Base-by-base conservation (phyloP, 1,140 invertebrate species). In the Fopius arisanus region DNA sequence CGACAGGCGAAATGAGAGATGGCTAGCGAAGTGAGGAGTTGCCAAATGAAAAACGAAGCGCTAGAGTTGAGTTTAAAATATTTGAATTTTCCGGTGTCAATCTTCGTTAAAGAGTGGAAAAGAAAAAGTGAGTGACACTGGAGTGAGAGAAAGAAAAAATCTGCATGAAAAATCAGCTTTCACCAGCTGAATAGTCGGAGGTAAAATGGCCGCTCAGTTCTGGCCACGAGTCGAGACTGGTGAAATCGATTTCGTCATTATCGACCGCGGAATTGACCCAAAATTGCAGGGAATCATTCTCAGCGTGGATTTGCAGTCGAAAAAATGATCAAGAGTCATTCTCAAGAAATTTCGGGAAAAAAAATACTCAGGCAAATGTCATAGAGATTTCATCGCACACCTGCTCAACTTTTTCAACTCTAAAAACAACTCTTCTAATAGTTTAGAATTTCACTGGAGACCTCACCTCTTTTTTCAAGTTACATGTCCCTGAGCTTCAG, bases 11-110 rank as follows among this genome's bases (percentile, higher is more conserved):
- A 77, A 69, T 65, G 66, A 71, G 48, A 54, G 48, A 54, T 54
- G 19, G 48, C 21, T 40, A 31, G 73, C 37, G 10, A 37, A 31
- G 62, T 65, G 68, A 72, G n/a, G 70, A 75, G 31, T 43, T 43
- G 12, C 19, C 66, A 75, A 75, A 75, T 66, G 76, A 71, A 69
- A 77, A 77, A 75, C 68, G 73, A 74, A 71, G 19, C 3, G 41
- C 14, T 3, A 43, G 14, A 16, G 3, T 54, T 54, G 3, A 19
- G 16, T 19, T 54, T 5, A 54, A 54, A 54, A 54, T 54, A 54
- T 54, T 10, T 3, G 21, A 54, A 54, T 54, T 54, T 54, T 54
- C n/a, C 19, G 3, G 21, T 54, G 2, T 2, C 48, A 54, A 54
- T 21, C 48, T 21, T 21, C 3, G 16, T 54, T 26, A 54, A 26